phyloP scores from a whole-genome alignment of 2,888 invertebrate genomes.

The Mesorhabditis spiculigera region DNA sequence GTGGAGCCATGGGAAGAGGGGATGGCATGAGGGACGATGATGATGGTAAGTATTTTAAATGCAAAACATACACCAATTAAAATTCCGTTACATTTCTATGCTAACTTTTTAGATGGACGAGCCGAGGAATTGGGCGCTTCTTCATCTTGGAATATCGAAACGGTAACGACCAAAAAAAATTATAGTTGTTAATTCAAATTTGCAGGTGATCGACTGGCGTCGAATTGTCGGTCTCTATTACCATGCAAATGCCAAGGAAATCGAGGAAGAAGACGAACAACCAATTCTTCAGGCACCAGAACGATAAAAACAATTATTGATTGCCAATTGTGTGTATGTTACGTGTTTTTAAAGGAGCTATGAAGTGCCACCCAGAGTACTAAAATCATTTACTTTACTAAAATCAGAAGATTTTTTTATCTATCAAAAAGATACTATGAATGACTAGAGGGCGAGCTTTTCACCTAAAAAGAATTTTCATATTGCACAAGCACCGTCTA shows the following conservation, averaged over 20 bases:
- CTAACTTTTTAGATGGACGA: constrained; percentile 11
- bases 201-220: constrained; percentile 57
- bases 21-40: constrained; percentile 40
- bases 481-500: no score
- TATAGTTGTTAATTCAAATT: constrained; percentile 26
- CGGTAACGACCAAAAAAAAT: constrained; percentile 17
- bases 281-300: neutral
- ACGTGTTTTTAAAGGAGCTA: no score
- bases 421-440: no score
- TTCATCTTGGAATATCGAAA: constrained; percentile 33
- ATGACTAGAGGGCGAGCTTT: no score
- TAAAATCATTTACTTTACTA: no score
- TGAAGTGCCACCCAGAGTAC: no score
- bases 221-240: constrained; percentile 54
- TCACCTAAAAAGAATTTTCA: no score
- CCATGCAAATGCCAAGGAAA: constrained; percentile 31
- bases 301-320: neutral
- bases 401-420: no score
- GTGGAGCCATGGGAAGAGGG: constrained; percentile 45
- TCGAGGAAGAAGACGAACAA: constrained; percentile 9
- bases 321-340: no score
- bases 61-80: neutral
- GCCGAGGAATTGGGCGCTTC: constrained; percentile 28
- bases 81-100: constrained; percentile 1
- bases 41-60: constrained; percentile 14